Evolutionary conservation across 2,888 invertebrate species (phyloP).

Genomic region (Cheilosia pagana): DNA sequence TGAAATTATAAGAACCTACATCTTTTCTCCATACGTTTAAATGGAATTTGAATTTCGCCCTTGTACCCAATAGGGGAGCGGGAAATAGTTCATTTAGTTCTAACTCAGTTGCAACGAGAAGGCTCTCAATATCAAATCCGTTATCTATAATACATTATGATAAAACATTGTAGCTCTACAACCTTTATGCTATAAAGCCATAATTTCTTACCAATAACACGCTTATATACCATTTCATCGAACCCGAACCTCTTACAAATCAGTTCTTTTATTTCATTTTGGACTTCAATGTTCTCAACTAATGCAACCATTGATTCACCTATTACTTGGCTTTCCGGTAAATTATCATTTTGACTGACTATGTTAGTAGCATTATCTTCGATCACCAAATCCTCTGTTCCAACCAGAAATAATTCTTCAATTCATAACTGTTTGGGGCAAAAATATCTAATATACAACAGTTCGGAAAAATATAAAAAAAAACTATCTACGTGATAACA

Average conservation of each 20-base stretch:
- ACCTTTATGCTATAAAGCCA: background rate
- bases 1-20: constrained; percentile 2
- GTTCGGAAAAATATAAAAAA: no score
- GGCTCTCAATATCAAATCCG: constrained; percentile 32
- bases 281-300: no score
- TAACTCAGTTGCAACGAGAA: constrained; percentile 29
- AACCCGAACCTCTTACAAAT: background rate
- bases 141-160: background rate
- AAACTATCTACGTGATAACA: background rate
- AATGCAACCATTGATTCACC: no score
- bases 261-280: background rate
- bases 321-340: no score
- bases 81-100: constrained; percentile 19
- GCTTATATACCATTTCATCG: constrained; percentile 29
- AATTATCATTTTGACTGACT: no score
- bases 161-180: no score
- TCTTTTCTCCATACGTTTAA: constrained; percentile 25
- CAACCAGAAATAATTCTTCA: background rate
- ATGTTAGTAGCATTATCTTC: no score
- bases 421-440: constrained; percentile 5
- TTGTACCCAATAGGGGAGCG: constrained; percentile 35
- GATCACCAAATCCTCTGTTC: no score
- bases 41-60: constrained; percentile 22
- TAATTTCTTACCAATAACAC: constrained; percentile 30
- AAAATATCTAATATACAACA: background rate